Conservation (phyloP, 1,140 invertebrate genomes). For the Eciton burchellii region DNA sequence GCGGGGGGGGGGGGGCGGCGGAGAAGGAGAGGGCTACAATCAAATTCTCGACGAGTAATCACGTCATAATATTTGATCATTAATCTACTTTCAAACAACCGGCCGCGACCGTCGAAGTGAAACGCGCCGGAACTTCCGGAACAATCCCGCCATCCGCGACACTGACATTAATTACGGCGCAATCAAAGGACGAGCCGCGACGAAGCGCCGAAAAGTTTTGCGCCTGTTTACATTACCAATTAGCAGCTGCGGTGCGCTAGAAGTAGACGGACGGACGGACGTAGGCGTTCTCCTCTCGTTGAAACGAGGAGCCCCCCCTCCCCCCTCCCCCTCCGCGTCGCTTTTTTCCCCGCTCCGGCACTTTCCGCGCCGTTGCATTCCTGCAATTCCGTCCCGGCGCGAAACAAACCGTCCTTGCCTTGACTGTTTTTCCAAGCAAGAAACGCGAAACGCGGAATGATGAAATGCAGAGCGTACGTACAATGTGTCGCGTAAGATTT, state of each 20-base stretch:
- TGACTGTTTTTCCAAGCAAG: constrained; percentile 34
- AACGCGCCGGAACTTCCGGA: constrained; percentile 52
- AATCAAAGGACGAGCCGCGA: constrained; percentile 52
- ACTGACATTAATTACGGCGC: constrained; percentile 58
- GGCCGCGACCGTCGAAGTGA: constrained; percentile 44
- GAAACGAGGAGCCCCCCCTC: no score
- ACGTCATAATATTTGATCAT: constrained; percentile 54
- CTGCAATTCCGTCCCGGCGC: constrained; percentile 45
- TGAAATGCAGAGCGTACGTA: constrained; percentile 20
- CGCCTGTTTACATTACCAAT: constrained; percentile 54
- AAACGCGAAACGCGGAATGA: constrained; percentile 25
- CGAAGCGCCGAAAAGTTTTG: constrained; percentile 56
- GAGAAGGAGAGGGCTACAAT: not conserved
- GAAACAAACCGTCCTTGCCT: constrained; percentile 58
- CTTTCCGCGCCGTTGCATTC: constrained; percentile 43
- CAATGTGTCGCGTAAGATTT: not conserved
- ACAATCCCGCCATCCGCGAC: constrained; percentile 48
- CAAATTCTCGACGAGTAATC: constrained; percentile 32
- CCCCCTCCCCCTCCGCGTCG: constrained; percentile 18
- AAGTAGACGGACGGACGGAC: constrained; percentile 30
- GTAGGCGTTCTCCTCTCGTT: constrained; percentile 17
- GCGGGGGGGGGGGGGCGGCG: no score
- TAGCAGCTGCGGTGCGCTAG: constrained; percentile 35
- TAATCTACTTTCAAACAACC: constrained; percentile 56
- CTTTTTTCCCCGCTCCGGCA: constrained; percentile 28